Percentiles rank a stretch among this genome's conserved stretches.
Conservation (phyloP, 2,888 invertebrate genomes). For the Parapristionchus giblindavisi region DNA sequence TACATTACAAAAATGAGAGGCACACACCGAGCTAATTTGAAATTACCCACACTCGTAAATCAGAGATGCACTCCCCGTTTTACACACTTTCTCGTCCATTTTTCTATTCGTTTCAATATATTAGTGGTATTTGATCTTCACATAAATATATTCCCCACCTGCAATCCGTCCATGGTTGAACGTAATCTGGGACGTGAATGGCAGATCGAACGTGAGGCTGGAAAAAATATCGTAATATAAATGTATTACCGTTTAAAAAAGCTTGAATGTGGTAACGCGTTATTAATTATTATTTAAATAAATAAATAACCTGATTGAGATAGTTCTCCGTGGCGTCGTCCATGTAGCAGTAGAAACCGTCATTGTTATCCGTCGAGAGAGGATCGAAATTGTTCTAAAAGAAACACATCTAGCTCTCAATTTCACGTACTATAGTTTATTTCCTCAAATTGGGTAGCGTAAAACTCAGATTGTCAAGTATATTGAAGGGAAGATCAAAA, state of each 20-base stretch:
- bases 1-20: neutral
- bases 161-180: slow-evolving; percentile 58
- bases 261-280: too few species aligned
- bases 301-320: slow-evolving; percentile 41
- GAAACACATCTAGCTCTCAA: too few species aligned
- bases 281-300: neutral
- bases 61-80: too few species aligned
- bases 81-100: too few species aligned
- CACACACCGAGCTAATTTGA: too few species aligned
- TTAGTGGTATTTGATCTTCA: neutral
- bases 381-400: slow-evolving; percentile 51
- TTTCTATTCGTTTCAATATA: too few species aligned
- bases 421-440: too few species aligned
- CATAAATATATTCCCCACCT: slow-evolving; percentile 36
- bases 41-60: too few species aligned
- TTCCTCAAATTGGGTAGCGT: too few species aligned
- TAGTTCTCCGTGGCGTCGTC: slow-evolving; percentile 51
- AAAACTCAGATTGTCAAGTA: too few species aligned
- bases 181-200: slow-evolving; percentile 61
- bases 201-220: slow-evolving; percentile 59
- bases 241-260: neutral
- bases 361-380: slow-evolving; percentile 59
- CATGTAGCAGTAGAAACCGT: slow-evolving; percentile 62
- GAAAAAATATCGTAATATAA: neutral
- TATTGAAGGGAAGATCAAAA: too few species aligned